phyloP scores from a whole-genome alignment of 2,113 vertebrate genomes.

The Petrocephalus zakoni region DNA sequence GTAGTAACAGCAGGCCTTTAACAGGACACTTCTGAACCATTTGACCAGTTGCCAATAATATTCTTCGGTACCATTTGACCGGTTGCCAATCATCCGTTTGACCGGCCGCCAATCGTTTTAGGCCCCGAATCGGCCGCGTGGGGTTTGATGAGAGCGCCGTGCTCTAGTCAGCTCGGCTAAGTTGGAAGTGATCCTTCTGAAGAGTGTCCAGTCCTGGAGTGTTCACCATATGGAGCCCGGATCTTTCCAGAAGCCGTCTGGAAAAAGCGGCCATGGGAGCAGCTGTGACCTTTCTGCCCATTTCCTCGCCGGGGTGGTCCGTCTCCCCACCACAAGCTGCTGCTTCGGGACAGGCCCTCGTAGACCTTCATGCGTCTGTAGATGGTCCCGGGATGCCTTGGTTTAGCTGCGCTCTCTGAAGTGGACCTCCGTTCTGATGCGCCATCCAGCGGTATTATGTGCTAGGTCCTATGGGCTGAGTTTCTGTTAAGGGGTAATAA shows the following conservation, averaged over 20 bases:
- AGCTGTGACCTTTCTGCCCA: slow-evolving; percentile 18
- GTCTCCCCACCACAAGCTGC: background rate
- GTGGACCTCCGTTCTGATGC: background rate
- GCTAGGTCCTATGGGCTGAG: background rate
- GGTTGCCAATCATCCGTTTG: slow-evolving; percentile 4
- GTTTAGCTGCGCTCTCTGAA: background rate
- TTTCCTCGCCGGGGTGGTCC: background rate
- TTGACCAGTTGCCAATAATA: background rate
- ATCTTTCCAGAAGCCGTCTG: slow-evolving; percentile 6
- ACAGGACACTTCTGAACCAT: background rate
- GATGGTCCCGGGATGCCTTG: background rate
- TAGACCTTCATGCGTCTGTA: background rate
- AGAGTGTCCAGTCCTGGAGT: background rate
- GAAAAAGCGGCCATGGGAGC: background rate
- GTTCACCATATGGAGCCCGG: slow-evolving; percentile 7
- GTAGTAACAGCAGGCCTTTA: background rate
- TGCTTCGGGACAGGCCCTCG: background rate
- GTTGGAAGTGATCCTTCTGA: slow-evolving; percentile 12
- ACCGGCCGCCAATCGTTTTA: slow-evolving; percentile 9
- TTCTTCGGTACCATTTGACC: background rate
- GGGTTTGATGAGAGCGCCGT: background rate
- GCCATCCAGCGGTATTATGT: background rate
- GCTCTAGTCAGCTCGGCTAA: background rate
- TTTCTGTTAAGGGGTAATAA: background rate
- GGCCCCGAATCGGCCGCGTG: background rate